Conservation (phyloP, 2,888 invertebrate species). For the Philereme transversata region DNA sequence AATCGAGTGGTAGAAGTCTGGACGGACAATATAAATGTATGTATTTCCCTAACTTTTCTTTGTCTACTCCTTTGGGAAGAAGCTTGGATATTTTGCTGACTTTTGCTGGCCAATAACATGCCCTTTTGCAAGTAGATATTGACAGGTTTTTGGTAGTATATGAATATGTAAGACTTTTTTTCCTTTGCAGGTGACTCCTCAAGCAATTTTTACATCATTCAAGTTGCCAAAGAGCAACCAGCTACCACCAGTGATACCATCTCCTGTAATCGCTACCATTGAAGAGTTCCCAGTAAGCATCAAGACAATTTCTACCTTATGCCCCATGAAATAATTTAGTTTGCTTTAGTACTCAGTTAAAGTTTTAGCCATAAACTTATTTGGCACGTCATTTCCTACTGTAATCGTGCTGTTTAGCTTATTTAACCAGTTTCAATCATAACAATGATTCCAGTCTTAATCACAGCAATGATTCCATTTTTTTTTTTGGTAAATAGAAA, state of each 20-base stretch:
- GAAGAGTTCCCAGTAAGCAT: conserved; percentile 79
- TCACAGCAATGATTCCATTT: no score
- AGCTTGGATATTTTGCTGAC: no score
- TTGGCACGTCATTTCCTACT: no score
- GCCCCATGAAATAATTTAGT: no score
- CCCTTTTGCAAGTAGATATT: no score
- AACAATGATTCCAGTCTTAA: no score
- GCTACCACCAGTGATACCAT: conserved; percentile 66
- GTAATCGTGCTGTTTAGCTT: no score
- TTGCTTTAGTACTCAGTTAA: no score
- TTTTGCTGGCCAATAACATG: no score
- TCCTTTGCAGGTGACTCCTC: conserved; percentile 86
- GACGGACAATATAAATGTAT: conserved; percentile 89
- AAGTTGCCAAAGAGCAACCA: conserved; percentile 91
- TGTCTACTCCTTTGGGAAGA: not conserved
- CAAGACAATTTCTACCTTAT: not conserved
- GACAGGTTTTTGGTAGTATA: not conserved
- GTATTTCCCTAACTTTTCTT: not conserved
- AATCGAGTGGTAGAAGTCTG: conserved; percentile 96
- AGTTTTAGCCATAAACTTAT: no score
- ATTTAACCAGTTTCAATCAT: no score
- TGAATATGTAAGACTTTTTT: not conserved
- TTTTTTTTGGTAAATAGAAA: no score
- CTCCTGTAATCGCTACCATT: conserved; percentile 70
- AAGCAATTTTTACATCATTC: conserved; percentile 96